A percentile compares a stretch with the other conserved stretches of the same genome.
phyloP scores from a whole-genome alignment of 2,888 invertebrate species.

The Lordiphosa fenestrarum region DNA sequence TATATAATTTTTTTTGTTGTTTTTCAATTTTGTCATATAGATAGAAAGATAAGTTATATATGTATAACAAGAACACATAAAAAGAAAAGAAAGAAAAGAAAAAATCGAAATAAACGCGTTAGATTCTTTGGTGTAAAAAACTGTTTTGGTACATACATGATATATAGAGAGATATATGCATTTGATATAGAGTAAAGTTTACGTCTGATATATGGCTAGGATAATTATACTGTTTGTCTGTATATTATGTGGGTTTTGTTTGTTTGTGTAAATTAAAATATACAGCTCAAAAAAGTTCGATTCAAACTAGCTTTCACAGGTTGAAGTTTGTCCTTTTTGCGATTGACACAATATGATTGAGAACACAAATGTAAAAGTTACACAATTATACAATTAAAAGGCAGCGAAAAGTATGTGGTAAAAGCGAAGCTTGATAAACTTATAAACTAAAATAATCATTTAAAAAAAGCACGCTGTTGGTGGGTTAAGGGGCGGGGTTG shows the following conservation, averaged over 20 bases:
- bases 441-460: conserved; percentile 1
- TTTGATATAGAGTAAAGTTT: conserved; percentile 14
- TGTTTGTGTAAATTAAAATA: conserved; percentile 26
- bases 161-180: conserved; percentile 37
- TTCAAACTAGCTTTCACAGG: conserved; percentile 7
- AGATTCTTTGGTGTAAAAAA: conserved; percentile 70
- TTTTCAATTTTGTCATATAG: conserved; percentile 57
- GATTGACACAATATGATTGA: conserved; percentile 72
- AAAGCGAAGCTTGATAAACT: conserved; percentile 19
- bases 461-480: not conserved
- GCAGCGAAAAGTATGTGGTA: conserved; percentile 1
- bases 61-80: conserved; percentile 78
- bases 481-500: not conserved
- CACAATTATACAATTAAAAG: conserved; percentile 13
- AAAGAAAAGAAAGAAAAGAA: conserved; percentile 79
- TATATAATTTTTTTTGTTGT: conserved; percentile 78
- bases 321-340: conserved; percentile 56
- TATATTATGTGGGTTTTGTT: conserved; percentile 30
- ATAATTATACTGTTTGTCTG: conserved; percentile 26
- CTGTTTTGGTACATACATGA: conserved; percentile 70
- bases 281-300: conserved; percentile 9
- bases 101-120: conserved; percentile 81
- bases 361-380: conserved; percentile 18
- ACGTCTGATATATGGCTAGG: conserved; percentile 18
- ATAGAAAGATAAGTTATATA: conserved; percentile 44